Evolutionary conservation across 2,797 vertebrate species (phyloP), one percentile per base, ranked within the genome.

Genomic region (Myiothlypis coronata): DNA sequence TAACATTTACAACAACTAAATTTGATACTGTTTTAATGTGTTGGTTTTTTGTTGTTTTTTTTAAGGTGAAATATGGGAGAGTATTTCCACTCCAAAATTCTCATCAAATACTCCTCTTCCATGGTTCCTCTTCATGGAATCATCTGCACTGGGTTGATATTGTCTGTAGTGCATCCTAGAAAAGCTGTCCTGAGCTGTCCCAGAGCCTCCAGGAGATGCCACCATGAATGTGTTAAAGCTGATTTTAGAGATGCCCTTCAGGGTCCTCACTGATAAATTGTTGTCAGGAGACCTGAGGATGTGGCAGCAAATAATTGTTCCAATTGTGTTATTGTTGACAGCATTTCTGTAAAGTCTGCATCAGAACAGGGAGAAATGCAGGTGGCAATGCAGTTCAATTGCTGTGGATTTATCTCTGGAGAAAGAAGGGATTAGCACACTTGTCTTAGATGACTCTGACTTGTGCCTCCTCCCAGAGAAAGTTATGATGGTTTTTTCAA

Each of bases 1-100:
- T 39, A 75, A 27, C 12, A 23, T 27, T 63, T 28, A 30, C 0
- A 5, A 12, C 14, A 37, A 7, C 17, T 21, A 28, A 0, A 1
- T 49, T 50, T 49, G 20, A 46, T 61, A 12, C 15, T 30, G 9
- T 6, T 80, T 53, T 22, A 53, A 64, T 9, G 5, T 32, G 14
- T 23, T 3, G 27, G 41, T 4, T 7, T 46, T 27, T 15, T 26
- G n/a, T 4, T 7, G 34, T 2, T 61, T 69, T 72, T 71, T 52
- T 47, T 2, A 65, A 21, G 22, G 22, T 41, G 44, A 79, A 84
- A 53, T 24, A 17, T 6, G 17, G 17, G 30, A 26, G 5, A 32
- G 32, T 32, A 28, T 26, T 59, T 67, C 43, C 27, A 15, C 32
- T 75, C 30, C 22, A 37, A 14, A 65, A 65, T 20, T 83, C 50